Evolutionary conservation across 2,888 invertebrate genomes (phyloP).

Genomic region (Keiferia lycopersicella): DNA sequence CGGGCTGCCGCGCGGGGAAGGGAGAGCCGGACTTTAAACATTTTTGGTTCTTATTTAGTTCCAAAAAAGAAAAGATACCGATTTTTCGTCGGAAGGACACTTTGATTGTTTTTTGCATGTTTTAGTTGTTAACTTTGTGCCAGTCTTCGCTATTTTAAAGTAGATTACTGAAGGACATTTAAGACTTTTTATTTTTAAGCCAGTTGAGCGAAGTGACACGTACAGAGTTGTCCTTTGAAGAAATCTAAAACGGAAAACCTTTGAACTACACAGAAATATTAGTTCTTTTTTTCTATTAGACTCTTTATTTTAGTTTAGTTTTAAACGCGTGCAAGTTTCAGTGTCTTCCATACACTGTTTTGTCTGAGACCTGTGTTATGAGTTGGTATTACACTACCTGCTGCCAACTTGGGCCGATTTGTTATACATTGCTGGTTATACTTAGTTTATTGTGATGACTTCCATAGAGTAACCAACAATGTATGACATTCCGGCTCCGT

Average conservation of each 20-base stretch:
- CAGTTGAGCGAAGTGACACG: no score
- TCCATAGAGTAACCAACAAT: no score
- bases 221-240: no score
- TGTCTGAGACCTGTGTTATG: conserved; percentile 41
- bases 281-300: background rate
- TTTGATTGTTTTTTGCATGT: background rate
- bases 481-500: no score
- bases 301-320: conserved; percentile 13
- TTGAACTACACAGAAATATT: background rate
- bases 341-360: conserved; percentile 76
- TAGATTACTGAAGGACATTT: background rate
- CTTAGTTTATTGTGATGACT: no score
- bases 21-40: background rate
- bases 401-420: no score
- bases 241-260: background rate
- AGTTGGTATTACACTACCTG: no score
- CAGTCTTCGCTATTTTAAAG: conserved; percentile 1
- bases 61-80: background rate
- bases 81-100: background rate
- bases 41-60: background rate
- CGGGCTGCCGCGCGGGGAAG: conserved; percentile 45
- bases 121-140: background rate
- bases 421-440: no score
- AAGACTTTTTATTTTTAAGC: background rate
- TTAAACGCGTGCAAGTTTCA: conserved; percentile 40